phyloP scores from a whole-genome alignment of 2,888 invertebrate species.

The Pachycephus smyrnensis region DNA sequence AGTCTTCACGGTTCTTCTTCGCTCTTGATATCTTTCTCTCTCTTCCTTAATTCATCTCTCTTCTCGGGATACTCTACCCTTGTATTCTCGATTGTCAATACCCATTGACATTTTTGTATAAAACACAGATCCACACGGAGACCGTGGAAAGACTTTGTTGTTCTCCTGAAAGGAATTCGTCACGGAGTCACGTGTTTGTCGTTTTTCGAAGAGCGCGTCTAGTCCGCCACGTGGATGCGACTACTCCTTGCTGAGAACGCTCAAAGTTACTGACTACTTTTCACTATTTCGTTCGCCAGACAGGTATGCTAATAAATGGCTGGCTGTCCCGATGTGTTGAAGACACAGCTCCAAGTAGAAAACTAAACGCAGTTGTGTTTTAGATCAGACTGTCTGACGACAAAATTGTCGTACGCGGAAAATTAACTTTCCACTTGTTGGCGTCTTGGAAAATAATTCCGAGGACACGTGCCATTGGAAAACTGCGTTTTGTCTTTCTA shows the following conservation, averaged over 20 bases:
- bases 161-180: neutral
- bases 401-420: neutral
- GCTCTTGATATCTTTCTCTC: neutral
- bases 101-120: neutral
- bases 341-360: neutral
- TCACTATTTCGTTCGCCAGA: neutral
- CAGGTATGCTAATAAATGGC: too few species aligned
- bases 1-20: neutral
- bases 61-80: too few species aligned
- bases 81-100: too few species aligned
- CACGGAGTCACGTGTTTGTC: neutral
- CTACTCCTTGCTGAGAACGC: neutral
- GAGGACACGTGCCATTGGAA: too few species aligned
- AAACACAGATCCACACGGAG: neutral
- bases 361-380: neutral
- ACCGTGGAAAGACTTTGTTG: too few species aligned
- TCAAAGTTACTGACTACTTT: neutral
- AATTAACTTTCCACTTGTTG: too few species aligned
- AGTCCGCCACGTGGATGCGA: neutral
- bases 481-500: neutral
- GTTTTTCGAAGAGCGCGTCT: neutral
- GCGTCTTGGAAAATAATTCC: neutral
- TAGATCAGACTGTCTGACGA: neutral
- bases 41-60: neutral
- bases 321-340: too few species aligned